Evolutionary conservation across 2,113 vertebrate species (phyloP), one percentile per base, ranked within the genome.

Genomic region (Callocephalon fimbriatum): DNA sequence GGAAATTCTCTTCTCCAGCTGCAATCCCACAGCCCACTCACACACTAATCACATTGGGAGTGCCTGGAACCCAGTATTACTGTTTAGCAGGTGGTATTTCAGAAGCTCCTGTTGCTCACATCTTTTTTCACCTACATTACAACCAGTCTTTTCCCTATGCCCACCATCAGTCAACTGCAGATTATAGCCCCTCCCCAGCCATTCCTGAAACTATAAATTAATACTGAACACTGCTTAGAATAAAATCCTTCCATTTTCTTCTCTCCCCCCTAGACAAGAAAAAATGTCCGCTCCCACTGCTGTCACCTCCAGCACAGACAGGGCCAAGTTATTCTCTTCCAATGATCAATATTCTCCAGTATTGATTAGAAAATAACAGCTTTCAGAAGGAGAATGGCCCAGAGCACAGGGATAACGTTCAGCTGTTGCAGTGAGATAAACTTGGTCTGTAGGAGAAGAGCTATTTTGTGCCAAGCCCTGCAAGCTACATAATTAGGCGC

Each of bases 1-100:
- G 78, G 85, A 66, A 86, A 90, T 26, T 73, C 12, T 78, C 31
- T 82, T 76, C 32, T 93, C 72, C 75, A 96, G 56, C 65, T 95
- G 75, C 35, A 86, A 63, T 44, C 47, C 42, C 72, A 54, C 40
- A 90, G 44, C 65, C 50, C 75, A 90, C 71, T 76, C 35, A 42
- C 22, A 37, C 42, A 47, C 32, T 50, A 67, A 90, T 71, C 80
- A 74, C 37, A 72, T 25, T 14, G 22, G 32, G 20, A 29, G 2
- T 32, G 44, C 51, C 61, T 75, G 31, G 42, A 79, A 93, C 40
- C 29, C 53, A 82, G 12, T 10, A 66, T 25, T 61, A 74, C 50
- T 71, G 19, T 54, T 92, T 47, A 90, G 50, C 44, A 82, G 74
- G 58, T n/a, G 70, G 27, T 44, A 83, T 54, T 86, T 74, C 80